These are phyloP conservation scores for Andrena haemorrhoa DNA, from an alignment of 2,888 invertebrate genomes.

Conservation along the genomic window DNA sequence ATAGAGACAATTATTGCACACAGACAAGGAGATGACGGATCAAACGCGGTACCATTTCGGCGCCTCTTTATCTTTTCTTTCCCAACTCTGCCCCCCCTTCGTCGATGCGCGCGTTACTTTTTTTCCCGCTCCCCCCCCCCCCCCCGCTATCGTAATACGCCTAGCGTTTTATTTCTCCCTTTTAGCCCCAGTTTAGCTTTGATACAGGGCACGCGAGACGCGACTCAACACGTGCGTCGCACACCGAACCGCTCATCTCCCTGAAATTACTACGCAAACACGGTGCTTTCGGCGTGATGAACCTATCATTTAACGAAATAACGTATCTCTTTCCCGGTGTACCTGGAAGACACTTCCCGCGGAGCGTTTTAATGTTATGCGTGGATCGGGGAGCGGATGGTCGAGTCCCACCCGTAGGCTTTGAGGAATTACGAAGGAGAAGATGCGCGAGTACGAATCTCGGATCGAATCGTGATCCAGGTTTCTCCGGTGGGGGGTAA, in stretches of 20 bases:
- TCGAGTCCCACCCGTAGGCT: not conserved
- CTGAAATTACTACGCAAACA: conserved; percentile 35
- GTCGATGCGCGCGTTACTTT: not conserved
- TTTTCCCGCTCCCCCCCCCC: not conserved
- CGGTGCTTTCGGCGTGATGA: conserved; percentile 12
- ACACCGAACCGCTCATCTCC: conserved; percentile 24
- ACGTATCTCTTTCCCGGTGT: conserved; percentile 27
- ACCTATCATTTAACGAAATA: conserved; percentile 45
- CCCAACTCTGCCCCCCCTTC: not conserved
- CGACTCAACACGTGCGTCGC: conserved; percentile 31
- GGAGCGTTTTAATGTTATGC: conserved; percentile 12
- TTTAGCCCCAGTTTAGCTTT: conserved; percentile 37
- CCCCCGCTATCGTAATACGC: conserved; percentile 32
- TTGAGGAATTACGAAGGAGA: too few relatives aligned
- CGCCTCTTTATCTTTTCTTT: conserved; percentile 50
- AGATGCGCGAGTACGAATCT: too few relatives aligned
- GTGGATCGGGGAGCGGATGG: not conserved
- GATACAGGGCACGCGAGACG: conserved; percentile 35
- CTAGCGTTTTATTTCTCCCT: conserved; percentile 35
- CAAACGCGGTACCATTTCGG: conserved; percentile 71
- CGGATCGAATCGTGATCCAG: too few relatives aligned
- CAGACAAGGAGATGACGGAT: conserved; percentile 73
- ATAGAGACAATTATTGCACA: conserved; percentile 75
- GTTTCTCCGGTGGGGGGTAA: too few relatives aligned
- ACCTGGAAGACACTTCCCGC: conserved; percentile 22